A percentile compares a stretch with the other conserved stretches of the same genome.
Evolutionary conservation across 2,113 vertebrate genomes (phyloP).

Genomic region (Sisor rabdophorus): DNA sequence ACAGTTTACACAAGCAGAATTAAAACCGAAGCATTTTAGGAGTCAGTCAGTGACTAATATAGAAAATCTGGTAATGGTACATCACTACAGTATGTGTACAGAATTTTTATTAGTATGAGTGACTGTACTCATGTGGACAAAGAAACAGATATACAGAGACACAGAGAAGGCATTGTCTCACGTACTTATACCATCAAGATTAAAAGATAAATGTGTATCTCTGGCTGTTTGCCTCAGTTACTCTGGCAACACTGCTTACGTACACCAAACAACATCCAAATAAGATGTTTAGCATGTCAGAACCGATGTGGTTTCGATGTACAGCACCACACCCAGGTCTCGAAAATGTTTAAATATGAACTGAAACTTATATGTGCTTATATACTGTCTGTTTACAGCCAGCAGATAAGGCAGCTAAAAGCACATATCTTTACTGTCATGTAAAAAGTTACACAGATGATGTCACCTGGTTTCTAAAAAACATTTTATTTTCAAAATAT

Average conservation of each 20-base stretch:
- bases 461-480: background rate
- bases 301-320: conserved; percentile 23
- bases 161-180: background rate
- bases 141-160: background rate
- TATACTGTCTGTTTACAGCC: background rate
- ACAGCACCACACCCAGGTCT: conserved; percentile 29
- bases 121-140: background rate
- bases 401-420: background rate
- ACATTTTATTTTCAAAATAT: background rate
- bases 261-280: conserved; percentile 13
- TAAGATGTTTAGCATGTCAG: conserved; percentile 20
- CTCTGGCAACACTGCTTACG: conserved; percentile 8
- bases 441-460: background rate
- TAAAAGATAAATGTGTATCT: conserved; percentile 16
- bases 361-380: conserved; percentile 13
- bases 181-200: conserved; percentile 1
- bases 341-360: conserved; percentile 21
- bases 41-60: conserved; percentile 17
- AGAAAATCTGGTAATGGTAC: background rate
- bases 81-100: background rate
- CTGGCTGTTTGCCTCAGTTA: conserved; percentile 19
- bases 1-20: background rate
- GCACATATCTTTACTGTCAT: background rate
- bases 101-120: background rate
- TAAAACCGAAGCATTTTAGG: conserved; percentile 6